Evolutionary conservation across 2,797 vertebrate genomes (phyloP), one percentile per base, ranked within the genome.

Genomic region (Oryzias dopingdopingensis): DNA sequence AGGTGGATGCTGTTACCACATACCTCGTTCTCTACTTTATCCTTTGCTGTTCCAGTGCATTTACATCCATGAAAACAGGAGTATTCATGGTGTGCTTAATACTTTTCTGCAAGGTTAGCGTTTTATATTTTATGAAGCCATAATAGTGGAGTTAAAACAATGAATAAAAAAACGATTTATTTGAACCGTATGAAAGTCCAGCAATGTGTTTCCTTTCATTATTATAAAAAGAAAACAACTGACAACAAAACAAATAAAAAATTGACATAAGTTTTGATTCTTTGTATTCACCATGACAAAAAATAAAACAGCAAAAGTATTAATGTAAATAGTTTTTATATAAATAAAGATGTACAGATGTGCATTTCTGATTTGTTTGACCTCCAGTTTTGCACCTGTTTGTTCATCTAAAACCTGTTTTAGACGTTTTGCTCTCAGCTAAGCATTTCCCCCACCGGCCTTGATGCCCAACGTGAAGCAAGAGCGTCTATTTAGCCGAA

Each of bases 381-480:
- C 6, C 17, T 10, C 43, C 4, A 18, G 17, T 45, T 17, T 10
- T 15, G 15, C 10, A 17, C 18, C n/a, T 46, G 4, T 46, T 46
- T 46, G 17, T 29, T 49, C 4, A 46, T 56, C 26, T 51, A 3
- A 15, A 49, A 13, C 10, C 23, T 51, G 46, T 61, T 17, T 62
- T 16, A 22, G 20, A 22, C 20, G 20, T 22, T 22, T 22, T 23
- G 46, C 6, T 14, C 57, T 72, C 41, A 17, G 76, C 62, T 32
- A 48, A 68, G 44, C 62, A 40, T 59, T 57, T 18, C 55, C 74
- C 59, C 69, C 68, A 72, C 67, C 72, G 71, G 75, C 53, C 52
- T 56, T 80, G 84, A 89, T 79, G 76, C 71, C 82, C 72, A 68
- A 12, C 66, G 43, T 63, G 60, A 76, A 80, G 65, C 8, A 66